These are phyloP conservation scores for Tenebrio molitor DNA, from an alignment of 1,140 invertebrate genomes.

Conservation along the genomic window DNA sequence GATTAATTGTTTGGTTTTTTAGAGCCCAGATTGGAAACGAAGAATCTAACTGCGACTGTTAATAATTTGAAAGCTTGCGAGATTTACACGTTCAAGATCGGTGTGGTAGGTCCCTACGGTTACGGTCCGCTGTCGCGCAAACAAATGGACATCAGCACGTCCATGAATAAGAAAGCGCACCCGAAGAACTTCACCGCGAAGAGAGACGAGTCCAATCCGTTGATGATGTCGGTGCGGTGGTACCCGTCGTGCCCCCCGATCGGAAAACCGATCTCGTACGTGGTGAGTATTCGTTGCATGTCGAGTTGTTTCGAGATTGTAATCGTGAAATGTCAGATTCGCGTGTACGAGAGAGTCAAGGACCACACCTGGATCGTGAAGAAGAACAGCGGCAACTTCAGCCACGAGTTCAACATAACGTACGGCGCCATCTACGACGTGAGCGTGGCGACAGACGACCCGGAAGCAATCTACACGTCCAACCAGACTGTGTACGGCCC, in stretches of 20 bases:
- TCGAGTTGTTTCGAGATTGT: not conserved
- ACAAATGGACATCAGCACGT: slow-evolving; percentile 72
- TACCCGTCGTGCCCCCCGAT: slow-evolving; percentile 66
- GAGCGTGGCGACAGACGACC: slow-evolving; percentile 70
- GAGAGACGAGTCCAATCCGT: slow-evolving; percentile 47
- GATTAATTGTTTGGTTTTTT: too few relatives aligned
- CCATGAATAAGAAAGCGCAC: slow-evolving; percentile 73
- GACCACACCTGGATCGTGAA: slow-evolving; percentile 64
- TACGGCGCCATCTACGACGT: slow-evolving; percentile 77
- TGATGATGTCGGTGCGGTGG: slow-evolving; percentile 68
- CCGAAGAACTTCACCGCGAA: slow-evolving; percentile 70
- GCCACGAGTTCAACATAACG: slow-evolving; percentile 71
- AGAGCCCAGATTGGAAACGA: slow-evolving; percentile 72
- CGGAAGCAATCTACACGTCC: slow-evolving; percentile 66
- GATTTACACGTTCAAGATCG: slow-evolving; percentile 80
- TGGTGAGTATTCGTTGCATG: slow-evolving; percentile 51
- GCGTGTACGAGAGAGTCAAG: slow-evolving; percentile 60
- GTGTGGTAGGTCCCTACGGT: slow-evolving; percentile 74
- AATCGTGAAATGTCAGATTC: slow-evolving; percentile 49
- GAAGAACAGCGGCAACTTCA: slow-evolving; percentile 66
- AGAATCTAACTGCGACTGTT: slow-evolving; percentile 72
- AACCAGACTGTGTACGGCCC: slow-evolving; percentile 71
- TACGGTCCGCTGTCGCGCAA: slow-evolving; percentile 74
- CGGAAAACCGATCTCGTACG: slow-evolving; percentile 51
- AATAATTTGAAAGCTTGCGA: slow-evolving; percentile 79